phyloP scores from a whole-genome alignment of 2,113 vertebrate species.

The Antigone vipio region DNA sequence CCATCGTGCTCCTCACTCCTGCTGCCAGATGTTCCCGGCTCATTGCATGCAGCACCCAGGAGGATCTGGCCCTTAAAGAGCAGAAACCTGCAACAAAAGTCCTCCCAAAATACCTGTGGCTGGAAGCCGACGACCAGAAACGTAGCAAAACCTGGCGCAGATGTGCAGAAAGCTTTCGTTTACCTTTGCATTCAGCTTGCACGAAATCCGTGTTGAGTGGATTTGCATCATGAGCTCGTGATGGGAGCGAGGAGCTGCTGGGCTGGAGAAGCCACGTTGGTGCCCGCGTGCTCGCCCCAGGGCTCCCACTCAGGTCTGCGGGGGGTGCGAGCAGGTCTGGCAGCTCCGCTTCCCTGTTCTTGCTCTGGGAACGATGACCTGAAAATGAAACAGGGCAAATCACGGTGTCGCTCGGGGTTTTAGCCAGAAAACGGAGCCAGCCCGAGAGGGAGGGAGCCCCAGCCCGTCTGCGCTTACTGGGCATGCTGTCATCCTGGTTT shows the following conservation, averaged over 20 bases:
- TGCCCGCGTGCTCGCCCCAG: background rate
- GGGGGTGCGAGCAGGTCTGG: background rate
- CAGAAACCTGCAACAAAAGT: background rate
- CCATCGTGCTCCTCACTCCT: fast-evolving
- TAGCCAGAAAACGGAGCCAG: background rate
- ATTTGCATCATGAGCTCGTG: background rate
- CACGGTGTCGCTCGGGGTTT: fast-evolving
- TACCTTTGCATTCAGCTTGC: background rate
- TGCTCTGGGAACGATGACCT: background rate
- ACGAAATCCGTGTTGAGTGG: background rate
- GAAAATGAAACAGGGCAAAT: background rate
- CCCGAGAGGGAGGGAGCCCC: background rate
- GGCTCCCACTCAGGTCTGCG: background rate
- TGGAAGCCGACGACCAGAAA: background rate
- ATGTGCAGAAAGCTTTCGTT: background rate
- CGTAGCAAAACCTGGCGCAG: background rate
- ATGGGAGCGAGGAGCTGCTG: background rate
- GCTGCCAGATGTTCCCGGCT: background rate
- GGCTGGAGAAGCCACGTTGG: background rate
- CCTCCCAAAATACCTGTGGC: background rate
- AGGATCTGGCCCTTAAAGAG: background rate
- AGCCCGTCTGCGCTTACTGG: too few species aligned
- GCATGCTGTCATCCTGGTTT: background rate
- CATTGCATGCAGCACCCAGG: background rate
- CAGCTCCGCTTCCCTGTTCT: background rate